These are phyloP conservation scores for Epirrhoe tristata DNA, from an alignment of 2,888 invertebrate species.

Conservation along the genomic window DNA sequence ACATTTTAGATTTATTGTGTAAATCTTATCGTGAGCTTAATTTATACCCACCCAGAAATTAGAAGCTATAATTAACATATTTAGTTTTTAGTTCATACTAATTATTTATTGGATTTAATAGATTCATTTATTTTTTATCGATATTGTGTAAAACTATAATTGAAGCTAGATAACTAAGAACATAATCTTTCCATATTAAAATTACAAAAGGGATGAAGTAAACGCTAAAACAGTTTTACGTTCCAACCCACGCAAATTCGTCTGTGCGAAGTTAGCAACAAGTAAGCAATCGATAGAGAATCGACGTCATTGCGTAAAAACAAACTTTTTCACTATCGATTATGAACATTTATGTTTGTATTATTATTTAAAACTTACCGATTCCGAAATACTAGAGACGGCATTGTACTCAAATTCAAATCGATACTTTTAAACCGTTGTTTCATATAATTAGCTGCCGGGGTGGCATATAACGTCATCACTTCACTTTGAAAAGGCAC, in stretches of 20 bases:
- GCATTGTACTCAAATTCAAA: slow-evolving; percentile 81
- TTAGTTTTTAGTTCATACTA: too few species aligned
- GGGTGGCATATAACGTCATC: slow-evolving; percentile 83
- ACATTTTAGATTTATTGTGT: too few species aligned
- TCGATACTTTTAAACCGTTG: slow-evolving; percentile 79
- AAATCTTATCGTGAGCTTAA: too few species aligned
- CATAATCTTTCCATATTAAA: too few species aligned
- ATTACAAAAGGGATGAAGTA: neutral
- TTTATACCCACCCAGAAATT: too few species aligned
- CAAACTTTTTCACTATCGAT: slow-evolving; percentile 45
- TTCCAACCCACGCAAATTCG: slow-evolving; percentile 51
- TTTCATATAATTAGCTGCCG: slow-evolving; percentile 80
- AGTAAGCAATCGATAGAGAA: slow-evolving; percentile 56
- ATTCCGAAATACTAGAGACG: slow-evolving; percentile 87
- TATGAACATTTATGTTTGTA: neutral
- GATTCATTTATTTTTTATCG: too few species aligned
- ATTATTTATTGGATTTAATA: too few species aligned
- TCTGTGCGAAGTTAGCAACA: slow-evolving; percentile 53
- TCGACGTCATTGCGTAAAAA: slow-evolving; percentile 58
- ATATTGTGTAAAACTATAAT: too few species aligned
- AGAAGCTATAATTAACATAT: too few species aligned
- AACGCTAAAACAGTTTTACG: slow-evolving; percentile 32
- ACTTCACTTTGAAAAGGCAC: slow-evolving; percentile 76
- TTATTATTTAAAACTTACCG: slow-evolving; percentile 77
- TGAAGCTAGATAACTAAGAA: too few species aligned